Conservation (phyloP, 2,888 invertebrate genomes). For the Euphydryas editha region DNA sequence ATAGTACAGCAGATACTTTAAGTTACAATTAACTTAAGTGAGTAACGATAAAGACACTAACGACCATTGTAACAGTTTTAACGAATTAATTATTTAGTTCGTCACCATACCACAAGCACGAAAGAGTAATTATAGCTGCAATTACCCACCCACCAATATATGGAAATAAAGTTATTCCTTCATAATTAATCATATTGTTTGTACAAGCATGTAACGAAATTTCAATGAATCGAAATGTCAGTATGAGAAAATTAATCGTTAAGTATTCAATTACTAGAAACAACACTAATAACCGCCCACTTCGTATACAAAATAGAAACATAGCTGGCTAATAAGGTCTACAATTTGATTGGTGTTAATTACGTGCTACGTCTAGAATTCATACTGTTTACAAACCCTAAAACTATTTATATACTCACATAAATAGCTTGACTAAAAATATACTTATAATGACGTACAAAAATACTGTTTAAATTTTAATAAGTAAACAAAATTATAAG, state of each 20-base stretch:
- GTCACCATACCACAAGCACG: constrained; percentile 3
- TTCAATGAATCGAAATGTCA: constrained; percentile 25
- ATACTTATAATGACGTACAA: too few relatives aligned
- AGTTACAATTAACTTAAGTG: too few relatives aligned
- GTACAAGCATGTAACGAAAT: constrained; percentile 25
- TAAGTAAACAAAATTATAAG: too few relatives aligned
- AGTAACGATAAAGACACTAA: too few relatives aligned
- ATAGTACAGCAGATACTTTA: too few relatives aligned
- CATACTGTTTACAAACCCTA: not conserved
- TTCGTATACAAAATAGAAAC: constrained; percentile 4
- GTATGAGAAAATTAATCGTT: constrained; percentile 35
- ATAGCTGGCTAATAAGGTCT: not conserved
- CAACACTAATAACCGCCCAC: constrained; percentile 22
- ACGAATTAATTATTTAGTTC: not conserved
- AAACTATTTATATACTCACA: not conserved
- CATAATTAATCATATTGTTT: constrained; percentile 26
- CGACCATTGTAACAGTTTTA: too few relatives aligned
- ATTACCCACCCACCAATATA: constrained; percentile 24
- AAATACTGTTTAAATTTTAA: too few relatives aligned
- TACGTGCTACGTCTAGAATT: not conserved
- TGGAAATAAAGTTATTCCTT: constrained; percentile 25
- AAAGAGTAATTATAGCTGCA: not conserved
- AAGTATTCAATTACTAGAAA: constrained; percentile 30
- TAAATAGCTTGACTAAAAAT: not conserved
- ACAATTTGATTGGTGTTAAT: constrained; percentile 9